Evolutionary conservation across 1,140 invertebrate species (phyloP).

Genomic region (Cephus cinctus): DNA sequence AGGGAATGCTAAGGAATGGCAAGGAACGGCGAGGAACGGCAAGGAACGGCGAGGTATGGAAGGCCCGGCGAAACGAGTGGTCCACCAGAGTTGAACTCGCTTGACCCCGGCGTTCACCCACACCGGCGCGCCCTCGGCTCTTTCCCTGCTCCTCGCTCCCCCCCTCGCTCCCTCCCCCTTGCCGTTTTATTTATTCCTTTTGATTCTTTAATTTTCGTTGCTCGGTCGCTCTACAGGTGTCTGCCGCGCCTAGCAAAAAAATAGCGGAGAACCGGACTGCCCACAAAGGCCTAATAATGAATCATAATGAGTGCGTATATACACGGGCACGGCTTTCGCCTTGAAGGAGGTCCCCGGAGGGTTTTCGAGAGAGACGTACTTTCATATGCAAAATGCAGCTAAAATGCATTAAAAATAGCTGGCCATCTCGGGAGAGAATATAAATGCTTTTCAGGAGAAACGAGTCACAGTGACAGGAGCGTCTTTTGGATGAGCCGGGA

Average conservation of each 20-base stretch:
- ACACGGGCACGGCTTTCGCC: conserved; percentile 26
- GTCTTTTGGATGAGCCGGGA: no score
- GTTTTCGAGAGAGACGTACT: no score
- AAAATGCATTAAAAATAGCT: no score
- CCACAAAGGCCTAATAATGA: conserved; percentile 47
- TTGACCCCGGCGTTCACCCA: conserved; percentile 43
- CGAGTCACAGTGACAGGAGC: no score
- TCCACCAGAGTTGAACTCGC: conserved; percentile 39
- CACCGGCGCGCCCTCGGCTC: conserved; percentile 29
- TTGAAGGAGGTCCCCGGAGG: no score
- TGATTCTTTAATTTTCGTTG: conserved; percentile 27
- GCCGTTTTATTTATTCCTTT: conserved; percentile 29
- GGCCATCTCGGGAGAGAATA: no score
- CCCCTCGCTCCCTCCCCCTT: conserved; percentile 13
- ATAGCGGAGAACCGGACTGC: conserved; percentile 32
- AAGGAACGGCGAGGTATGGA: no score
- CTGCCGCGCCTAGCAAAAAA: conserved; percentile 33
- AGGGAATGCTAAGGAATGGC: no score
- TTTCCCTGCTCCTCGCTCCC: conserved; percentile 8
- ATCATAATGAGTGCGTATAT: conserved; percentile 40
- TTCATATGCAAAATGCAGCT: no score
- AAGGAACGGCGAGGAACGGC: no score
- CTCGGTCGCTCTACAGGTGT: conserved; percentile 34
- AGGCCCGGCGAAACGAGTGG: no score
- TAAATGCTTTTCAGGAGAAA: no score